These are phyloP conservation scores for Caenorhabditis imperialis DNA, from an alignment of 2,888 invertebrate species.

Conservation along the genomic window DNA sequence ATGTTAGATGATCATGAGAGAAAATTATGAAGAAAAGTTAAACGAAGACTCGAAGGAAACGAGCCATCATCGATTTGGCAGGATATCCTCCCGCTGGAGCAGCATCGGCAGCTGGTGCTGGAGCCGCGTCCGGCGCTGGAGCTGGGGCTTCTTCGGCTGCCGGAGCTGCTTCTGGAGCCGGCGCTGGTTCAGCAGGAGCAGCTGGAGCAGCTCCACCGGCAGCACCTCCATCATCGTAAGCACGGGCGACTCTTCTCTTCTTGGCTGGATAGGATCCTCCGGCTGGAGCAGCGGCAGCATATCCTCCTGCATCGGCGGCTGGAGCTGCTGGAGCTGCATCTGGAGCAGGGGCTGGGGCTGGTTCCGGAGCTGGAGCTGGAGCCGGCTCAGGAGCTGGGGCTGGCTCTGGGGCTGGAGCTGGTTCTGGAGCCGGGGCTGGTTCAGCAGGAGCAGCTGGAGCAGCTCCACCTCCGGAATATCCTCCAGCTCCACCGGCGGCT, in stretches of 20 bases:
- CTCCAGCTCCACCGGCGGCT: background rate
- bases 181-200: background rate
- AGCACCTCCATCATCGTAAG: background rate
- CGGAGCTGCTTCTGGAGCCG: too few relatives aligned
- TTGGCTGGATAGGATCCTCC: constrained; percentile 1
- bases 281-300: background rate
- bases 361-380: constrained; percentile 16
- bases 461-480: constrained; percentile 16
- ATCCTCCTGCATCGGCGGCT: background rate
- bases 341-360: constrained; percentile 12
- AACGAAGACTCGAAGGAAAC: constrained; percentile 15
- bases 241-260: constrained; percentile 3
- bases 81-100: constrained; percentile 20
- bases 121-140: constrained; percentile 11
- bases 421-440: too few relatives aligned
- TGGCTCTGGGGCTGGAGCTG: too few relatives aligned
- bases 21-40: background rate
- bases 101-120: constrained; percentile 15
- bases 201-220: background rate
- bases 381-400: too few relatives aligned
- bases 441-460: too few relatives aligned
- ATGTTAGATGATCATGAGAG: background rate
- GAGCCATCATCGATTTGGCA: constrained; percentile 18
- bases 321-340: constrained; percentile 12
- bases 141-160: constrained; percentile 16